Evolutionary conservation across 2,888 invertebrate species (phyloP).

Genomic region (Drosophila kanekoi): DNA sequence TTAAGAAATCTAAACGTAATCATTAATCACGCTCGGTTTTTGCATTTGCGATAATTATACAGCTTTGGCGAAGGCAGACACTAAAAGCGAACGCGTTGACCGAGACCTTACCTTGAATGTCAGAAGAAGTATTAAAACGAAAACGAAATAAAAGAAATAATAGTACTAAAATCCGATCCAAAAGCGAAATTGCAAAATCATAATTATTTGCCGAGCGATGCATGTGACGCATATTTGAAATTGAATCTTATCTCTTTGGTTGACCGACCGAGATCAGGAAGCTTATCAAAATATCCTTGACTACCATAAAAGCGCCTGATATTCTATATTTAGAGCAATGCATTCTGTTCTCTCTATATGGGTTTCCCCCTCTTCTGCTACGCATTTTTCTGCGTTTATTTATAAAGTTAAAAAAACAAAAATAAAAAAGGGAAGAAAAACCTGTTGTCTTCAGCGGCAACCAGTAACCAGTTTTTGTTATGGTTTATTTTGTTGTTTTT

Average conservation of each 20-base stretch:
- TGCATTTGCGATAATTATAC: slow-evolving; percentile 67
- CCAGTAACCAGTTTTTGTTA: slow-evolving; percentile 46
- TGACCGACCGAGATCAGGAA: not conserved
- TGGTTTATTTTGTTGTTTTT: slow-evolving; percentile 24
- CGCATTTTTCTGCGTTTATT: slow-evolving; percentile 27
- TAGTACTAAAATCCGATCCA: slow-evolving; percentile 12
- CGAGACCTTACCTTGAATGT: slow-evolving; percentile 74
- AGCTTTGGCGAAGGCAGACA: slow-evolving; percentile 43
- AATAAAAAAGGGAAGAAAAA: slow-evolving; percentile 45
- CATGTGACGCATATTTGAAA: slow-evolving; percentile 6
- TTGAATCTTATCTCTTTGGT: slow-evolving; percentile 5
- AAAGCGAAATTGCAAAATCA: slow-evolving; percentile 15
- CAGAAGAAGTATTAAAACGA: slow-evolving; percentile 15
- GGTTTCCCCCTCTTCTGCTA: slow-evolving; percentile 12
- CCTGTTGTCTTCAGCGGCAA: slow-evolving; percentile 50
- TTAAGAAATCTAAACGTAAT: slow-evolving; percentile 43
- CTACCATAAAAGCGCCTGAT: slow-evolving; percentile 3
- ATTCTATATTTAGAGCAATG: slow-evolving; percentile 60
- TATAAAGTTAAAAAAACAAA: slow-evolving; percentile 35
- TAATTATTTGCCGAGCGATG: slow-evolving; percentile 15
- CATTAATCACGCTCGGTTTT: slow-evolving; percentile 69
- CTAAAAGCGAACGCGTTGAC: slow-evolving; percentile 67
- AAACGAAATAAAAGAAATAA: slow-evolving; percentile 27
- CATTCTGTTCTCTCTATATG: slow-evolving; percentile 13
- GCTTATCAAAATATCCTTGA: slow-evolving; percentile 44